Conservation (phyloP, 2,797 vertebrate genomes). For the Thamnophis elegans region DNA sequence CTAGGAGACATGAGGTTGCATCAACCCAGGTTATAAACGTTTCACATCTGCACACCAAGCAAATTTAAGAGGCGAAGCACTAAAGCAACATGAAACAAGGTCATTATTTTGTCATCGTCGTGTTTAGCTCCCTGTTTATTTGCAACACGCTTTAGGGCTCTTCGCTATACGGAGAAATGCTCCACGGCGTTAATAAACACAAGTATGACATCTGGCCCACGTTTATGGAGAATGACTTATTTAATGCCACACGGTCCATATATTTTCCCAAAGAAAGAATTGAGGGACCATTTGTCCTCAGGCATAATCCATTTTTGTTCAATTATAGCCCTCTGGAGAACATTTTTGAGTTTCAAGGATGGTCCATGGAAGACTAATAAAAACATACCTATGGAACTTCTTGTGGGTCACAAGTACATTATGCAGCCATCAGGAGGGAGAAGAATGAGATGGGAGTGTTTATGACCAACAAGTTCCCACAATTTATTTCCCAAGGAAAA, state of each 20-base stretch:
- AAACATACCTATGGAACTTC: slow-evolving; percentile 60
- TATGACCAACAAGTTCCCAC: background rate
- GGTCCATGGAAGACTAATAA: slow-evolving; percentile 59
- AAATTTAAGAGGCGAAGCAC: background rate
- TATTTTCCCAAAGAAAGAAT: slow-evolving; percentile 38
- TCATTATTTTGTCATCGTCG: background rate
- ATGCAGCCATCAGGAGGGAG: background rate
- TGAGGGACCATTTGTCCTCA: slow-evolving; percentile 36
- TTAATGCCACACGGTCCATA: slow-evolving; percentile 37
- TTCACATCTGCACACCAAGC: background rate
- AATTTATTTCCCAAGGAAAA: background rate
- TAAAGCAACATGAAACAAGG: background rate
- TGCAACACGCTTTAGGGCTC: background rate
- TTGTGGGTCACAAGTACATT: slow-evolving; percentile 55
- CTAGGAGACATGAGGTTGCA: background rate
- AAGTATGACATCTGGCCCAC: slow-evolving; percentile 37
- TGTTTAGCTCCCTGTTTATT: background rate
- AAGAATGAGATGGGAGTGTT: background rate
- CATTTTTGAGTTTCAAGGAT: slow-evolving; percentile 50
- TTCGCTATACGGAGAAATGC: slow-evolving; percentile 19
- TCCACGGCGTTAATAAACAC: slow-evolving; percentile 33
- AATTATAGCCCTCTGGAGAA: slow-evolving; percentile 48
- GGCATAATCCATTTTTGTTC: slow-evolving; percentile 44
- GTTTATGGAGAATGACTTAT: slow-evolving; percentile 55
- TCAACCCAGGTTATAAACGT: background rate